Evolutionary conservation across 2,797 vertebrate species (phyloP).

Genomic region (Onychomys arenicola): DNA sequence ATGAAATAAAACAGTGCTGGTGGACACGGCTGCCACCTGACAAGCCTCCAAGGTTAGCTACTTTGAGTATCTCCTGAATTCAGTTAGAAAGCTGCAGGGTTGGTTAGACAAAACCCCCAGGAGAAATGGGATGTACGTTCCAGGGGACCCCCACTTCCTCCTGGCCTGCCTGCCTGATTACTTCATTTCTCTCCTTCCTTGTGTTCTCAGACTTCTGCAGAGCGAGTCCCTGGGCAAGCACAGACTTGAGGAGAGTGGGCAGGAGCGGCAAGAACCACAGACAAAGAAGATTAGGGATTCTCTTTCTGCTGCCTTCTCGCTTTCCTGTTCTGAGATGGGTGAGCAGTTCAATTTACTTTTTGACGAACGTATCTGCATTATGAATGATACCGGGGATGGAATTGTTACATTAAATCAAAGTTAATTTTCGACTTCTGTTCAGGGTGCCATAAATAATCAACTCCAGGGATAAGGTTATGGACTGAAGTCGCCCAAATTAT

Average conservation of each 20-base stretch:
- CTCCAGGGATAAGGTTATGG: conserved; percentile 74
- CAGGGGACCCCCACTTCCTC: background rate
- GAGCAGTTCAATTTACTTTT: conserved; percentile 82
- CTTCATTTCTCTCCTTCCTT: background rate
- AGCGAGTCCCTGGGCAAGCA: background rate
- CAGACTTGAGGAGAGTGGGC: background rate
- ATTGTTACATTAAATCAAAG: conserved; percentile 85
- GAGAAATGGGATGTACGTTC: background rate
- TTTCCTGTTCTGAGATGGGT: conserved; percentile 72
- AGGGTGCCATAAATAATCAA: conserved; percentile 86
- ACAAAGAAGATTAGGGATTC: conserved; percentile 62
- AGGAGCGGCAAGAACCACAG: background rate
- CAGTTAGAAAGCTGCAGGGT: background rate
- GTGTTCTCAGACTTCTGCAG: background rate
- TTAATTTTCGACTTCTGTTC: conserved; percentile 84
- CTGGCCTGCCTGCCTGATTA: background rate
- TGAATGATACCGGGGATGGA: conserved; percentile 80
- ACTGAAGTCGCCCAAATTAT: conserved; percentile 85
- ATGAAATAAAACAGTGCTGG: background rate
- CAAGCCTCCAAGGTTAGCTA: background rate
- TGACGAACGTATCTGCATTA: conserved; percentile 79
- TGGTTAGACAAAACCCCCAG: background rate
- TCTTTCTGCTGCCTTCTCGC: conserved; percentile 48
- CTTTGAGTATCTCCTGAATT: background rate
- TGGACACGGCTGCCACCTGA: background rate